A percentile compares a stretch with the other conserved stretches of the same genome.
Evolutionary conservation across 2,113 vertebrate species (phyloP).

Genomic region (Catharus bicknelli): DNA sequence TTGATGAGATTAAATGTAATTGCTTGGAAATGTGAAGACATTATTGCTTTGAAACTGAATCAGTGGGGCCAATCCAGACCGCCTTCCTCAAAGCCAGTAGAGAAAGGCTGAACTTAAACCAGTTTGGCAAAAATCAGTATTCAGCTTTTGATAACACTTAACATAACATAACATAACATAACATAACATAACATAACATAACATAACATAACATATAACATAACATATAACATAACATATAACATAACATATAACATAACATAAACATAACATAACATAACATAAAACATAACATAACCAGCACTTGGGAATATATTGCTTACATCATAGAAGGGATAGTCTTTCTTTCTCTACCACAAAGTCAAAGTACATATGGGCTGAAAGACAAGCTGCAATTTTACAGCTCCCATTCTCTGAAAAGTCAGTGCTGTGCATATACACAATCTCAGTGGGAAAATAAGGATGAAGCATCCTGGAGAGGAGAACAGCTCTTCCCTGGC

Average conservation of each 20-base stretch:
- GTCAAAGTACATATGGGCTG: neutral
- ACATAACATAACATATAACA: neutral
- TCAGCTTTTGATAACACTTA: neutral
- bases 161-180: neutral
- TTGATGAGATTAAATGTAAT: conserved; percentile 22
- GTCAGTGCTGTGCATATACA: neutral
- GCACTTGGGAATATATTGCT: neutral
- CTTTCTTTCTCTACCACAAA: neutral
- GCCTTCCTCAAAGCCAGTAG: neutral
- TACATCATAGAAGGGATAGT: neutral
- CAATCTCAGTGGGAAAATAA: neutral
- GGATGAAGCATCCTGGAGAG: neutral
- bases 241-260: neutral
- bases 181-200: neutral
- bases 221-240: neutral
- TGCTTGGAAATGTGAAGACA: conserved; percentile 12
- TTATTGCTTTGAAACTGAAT: neutral
- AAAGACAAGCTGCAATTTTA: neutral
- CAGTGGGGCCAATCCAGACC: neutral
- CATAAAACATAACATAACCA: neutral
- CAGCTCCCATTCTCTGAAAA: neutral
- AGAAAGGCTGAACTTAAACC: neutral
- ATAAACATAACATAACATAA: neutral
- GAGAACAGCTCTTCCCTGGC: neutral
- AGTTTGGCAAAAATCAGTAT: neutral